Percentiles rank a stretch among this genome's conserved stretches.
phyloP scores from a whole-genome alignment of 2,888 invertebrate genomes.

The Balanococcus diminutus region DNA sequence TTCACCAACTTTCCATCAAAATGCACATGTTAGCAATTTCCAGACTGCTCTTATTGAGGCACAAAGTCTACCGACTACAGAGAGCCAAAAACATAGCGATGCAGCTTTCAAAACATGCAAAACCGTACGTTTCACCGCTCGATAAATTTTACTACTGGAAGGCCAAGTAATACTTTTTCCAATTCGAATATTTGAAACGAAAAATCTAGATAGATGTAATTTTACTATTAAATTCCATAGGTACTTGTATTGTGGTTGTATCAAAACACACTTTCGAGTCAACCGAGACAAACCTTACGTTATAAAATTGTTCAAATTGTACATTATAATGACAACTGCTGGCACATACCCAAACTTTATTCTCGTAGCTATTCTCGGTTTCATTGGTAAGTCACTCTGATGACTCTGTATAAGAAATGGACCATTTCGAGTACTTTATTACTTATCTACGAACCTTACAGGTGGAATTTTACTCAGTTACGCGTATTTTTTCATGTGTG shows the following conservation, averaged over 20 bases:
- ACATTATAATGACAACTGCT: conserved; percentile 59
- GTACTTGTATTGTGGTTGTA: conserved; percentile 35
- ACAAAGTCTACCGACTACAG: background rate
- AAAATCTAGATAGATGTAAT: background rate
- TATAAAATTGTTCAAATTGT: conserved; percentile 47
- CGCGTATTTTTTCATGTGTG: conserved; percentile 50
- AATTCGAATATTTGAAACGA: too few species aligned
- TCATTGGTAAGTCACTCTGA: conserved; percentile 62
- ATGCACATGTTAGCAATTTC: background rate
- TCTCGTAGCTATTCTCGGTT: conserved; percentile 70
- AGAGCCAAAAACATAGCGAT: background rate
- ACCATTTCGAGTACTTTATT: background rate
- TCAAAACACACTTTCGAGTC: conserved; percentile 32
- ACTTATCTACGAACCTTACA: conserved; percentile 63
- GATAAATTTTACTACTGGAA: conserved; percentile 15
- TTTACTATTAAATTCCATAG: background rate
- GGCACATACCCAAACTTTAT: conserved; percentile 69
- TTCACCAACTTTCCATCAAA: background rate
- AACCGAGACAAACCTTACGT: conserved; percentile 27
- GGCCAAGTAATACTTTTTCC: background rate
- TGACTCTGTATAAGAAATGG: background rate
- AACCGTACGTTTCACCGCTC: background rate
- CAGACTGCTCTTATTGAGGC: background rate
- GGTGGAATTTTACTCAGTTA: conserved; percentile 59
- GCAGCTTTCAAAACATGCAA: background rate